phyloP scores from a whole-genome alignment of 1,140 invertebrate genomes.

The Neelides sp. region DNA sequence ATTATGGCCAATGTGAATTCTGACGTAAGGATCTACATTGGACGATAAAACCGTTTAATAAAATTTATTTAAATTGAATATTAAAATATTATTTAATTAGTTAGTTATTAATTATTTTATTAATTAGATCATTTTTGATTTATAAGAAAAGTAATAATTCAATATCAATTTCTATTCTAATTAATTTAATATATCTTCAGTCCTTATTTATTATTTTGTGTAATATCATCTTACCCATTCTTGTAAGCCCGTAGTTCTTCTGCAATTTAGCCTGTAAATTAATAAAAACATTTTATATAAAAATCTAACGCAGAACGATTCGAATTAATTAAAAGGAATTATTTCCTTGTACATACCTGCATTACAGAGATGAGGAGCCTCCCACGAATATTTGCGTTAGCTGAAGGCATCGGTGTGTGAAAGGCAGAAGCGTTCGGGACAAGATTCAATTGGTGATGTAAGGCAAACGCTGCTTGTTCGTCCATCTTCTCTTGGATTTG shows the following conservation, averaged over 20 bases:
- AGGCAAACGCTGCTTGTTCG: constrained; percentile 60
- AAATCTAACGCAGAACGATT: not conserved
- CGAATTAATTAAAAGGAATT: not conserved
- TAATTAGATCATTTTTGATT: too few species aligned
- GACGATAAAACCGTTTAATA: not conserved
- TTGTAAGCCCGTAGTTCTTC: constrained; percentile 91
- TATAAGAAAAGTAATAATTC: too few species aligned
- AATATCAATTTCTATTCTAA: too few species aligned
- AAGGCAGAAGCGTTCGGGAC: constrained; percentile 30
- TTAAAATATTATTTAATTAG: not conserved
- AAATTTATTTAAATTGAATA: not conserved
- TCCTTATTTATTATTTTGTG: too few species aligned
- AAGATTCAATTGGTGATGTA: constrained; percentile 59
- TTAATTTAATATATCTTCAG: too few species aligned
- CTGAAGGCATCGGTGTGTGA: constrained; percentile 47
- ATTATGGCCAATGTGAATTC: constrained; percentile 76
- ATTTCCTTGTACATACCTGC: constrained; percentile 11
- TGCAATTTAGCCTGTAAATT: constrained; percentile 62
- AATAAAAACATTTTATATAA: constrained; percentile 8
- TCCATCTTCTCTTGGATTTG: constrained; percentile 61
- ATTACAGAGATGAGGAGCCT: constrained; percentile 26
- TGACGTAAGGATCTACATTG: constrained; percentile 69
- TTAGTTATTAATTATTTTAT: too few species aligned
- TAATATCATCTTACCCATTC: too few species aligned
- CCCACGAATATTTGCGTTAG: constrained; percentile 39